A percentile compares a stretch with the other conserved stretches of the same genome.
Evolutionary conservation across 2,797 vertebrate species (phyloP).

Genomic region (Enteromius viviparus): DNA sequence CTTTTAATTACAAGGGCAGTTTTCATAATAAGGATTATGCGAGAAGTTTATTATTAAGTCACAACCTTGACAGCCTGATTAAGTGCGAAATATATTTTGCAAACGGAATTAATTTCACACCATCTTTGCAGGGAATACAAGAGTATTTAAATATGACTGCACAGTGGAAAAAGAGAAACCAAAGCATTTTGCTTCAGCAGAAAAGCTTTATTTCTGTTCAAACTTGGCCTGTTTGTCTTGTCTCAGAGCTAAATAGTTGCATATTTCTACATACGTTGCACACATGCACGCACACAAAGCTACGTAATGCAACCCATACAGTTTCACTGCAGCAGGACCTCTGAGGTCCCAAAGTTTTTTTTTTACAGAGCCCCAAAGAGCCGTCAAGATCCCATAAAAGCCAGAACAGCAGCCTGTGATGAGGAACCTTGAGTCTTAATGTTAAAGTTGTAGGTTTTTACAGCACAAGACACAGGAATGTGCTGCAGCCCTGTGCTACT

Average conservation of each 20-base stretch:
- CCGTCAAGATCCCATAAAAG: constrained; percentile 44
- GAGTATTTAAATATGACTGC: constrained; percentile 61
- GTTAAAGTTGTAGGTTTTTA: constrained; percentile 44
- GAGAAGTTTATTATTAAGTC: constrained; percentile 61
- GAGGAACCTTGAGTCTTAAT: constrained; percentile 27
- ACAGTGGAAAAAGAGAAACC: constrained; percentile 59
- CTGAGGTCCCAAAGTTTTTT: constrained; percentile 28
- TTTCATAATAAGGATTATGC: constrained; percentile 56
- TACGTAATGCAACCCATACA: not conserved
- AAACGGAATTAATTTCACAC: constrained; percentile 67
- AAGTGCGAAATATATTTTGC: constrained; percentile 63
- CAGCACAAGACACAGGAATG: constrained; percentile 47
- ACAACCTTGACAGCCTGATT: constrained; percentile 59
- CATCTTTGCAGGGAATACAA: constrained; percentile 59
- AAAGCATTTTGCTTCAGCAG: constrained; percentile 65
- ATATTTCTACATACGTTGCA: not conserved
- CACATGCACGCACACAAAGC: not conserved
- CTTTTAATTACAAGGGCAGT: constrained; percentile 56
- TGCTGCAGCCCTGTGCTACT: not conserved
- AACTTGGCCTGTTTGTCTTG: constrained; percentile 67
- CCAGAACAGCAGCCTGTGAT: constrained; percentile 30
- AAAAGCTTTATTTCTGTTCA: constrained; percentile 62
- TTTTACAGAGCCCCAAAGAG: constrained; percentile 52
- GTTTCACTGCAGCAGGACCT: constrained; percentile 5
- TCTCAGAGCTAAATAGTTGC: constrained; percentile 44